Base-by-base conservation (phyloP, 2,888 invertebrate species). In the Leptothorax acervorum region DNA sequence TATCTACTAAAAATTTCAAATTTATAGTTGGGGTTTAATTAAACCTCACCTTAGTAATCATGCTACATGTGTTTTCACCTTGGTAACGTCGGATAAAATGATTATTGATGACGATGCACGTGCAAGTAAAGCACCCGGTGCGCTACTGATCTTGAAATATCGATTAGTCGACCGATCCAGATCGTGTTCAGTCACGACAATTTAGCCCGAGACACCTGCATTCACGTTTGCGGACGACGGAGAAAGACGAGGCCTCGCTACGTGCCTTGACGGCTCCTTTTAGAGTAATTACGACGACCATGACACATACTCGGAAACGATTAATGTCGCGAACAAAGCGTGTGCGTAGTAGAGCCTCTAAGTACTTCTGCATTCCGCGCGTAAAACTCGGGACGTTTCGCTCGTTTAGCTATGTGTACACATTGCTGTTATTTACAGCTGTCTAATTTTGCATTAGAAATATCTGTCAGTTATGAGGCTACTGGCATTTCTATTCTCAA, bases 101-200 rank as follows among this genome's bases (percentile, higher is more conserved):
- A 39, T 51, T 23, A 82, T 84, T 81, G 83, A 78, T 53, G 82
- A 23, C 63, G 63, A 71, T 73, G 68, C 8, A 2, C 9, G 60
- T 81, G 78, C 84, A 84, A 85, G 85, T 89, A 85, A 84, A 86
- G 74, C 85, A 51, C 23, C 31, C 68, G 55, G 63, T 90, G 86
- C 48, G 75, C 83, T 65, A 88, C 76, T 88, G 89, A 90, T 88
- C 90, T 90, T 86, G 90, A 88, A 84, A 82, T 82, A 81, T 87
- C 81, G 86, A 87, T 90, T 85, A 65, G 35, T 86, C 85, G 78
- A 42, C 82, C 87, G 90, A 85, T 90, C 70, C 79, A 73, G 84
- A 87, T 73, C 81, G 63, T 70, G 55, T 76, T 75, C 66, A 62
- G 42, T 84, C 75, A 68, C 55, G 55, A 55, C 79, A 53, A 63